Evolutionary conservation across 2,113 vertebrate genomes (phyloP), one percentile per base, ranked within the genome.

Genomic region (Trachemys scripta): DNA sequence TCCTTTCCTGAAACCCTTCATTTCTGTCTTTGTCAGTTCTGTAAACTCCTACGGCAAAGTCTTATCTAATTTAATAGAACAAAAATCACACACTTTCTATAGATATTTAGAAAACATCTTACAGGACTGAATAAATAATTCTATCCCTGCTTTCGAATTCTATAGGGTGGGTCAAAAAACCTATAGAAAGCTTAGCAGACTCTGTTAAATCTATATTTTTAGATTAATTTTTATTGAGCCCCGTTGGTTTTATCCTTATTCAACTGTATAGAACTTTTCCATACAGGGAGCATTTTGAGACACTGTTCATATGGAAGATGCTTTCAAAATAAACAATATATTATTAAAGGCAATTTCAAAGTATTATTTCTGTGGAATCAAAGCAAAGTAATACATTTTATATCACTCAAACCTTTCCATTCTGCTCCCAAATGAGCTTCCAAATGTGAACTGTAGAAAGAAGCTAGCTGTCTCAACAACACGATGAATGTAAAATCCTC

Each of bases 111-210:
- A 47, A 10, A n/a, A 17, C 0, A 49, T 29, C 14, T 13, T 6
- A 62, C 50, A 13, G 53, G 78, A 31, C 27, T 20, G 17, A n/a
- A 5, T 0, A 27, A 20, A 42, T 35, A 72, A 29, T 47, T 38
- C 56, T 27, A 6, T 45, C 29, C n/a, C 57, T 31, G 72, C 9
- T 62, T 1, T 7, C 1, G n/a, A 78, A 14, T 38, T 54, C 19
- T 2, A 7, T 6, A 16, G 57, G 1, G 0, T 0, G 0, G 3
- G n/a, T 27, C 50, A 8, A 38, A 47, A 16, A 89, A 16, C 31
- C 59, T 88, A 50, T 35, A 20, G 2, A 53, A 56, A 88, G 19
- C 31, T 2, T 24, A 11, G 5, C 10, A 1, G 10, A 22, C 76
- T 3, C 0, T 59, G 76, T 50, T 56, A 4, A 49, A 2, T 50